A percentile compares a stretch with the other conserved stretches of the same genome.
phyloP scores from a whole-genome alignment of 2,888 invertebrate species.

The Plemyria rubiginata region DNA sequence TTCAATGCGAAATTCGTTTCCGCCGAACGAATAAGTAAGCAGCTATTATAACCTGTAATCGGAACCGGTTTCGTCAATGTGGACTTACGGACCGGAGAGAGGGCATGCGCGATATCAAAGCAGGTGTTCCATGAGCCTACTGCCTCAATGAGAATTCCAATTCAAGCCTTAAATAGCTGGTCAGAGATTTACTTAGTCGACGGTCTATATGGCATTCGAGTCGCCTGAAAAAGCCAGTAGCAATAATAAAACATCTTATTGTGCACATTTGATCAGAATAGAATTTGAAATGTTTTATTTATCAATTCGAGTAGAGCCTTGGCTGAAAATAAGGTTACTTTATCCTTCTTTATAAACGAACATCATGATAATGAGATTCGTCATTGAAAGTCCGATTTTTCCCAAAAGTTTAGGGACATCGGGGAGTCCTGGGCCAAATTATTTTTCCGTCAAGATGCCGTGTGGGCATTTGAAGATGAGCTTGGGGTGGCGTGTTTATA shows the following conservation, averaged over 20 bases:
- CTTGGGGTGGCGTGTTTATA: conserved; percentile 75
- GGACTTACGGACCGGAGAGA: conserved; percentile 78
- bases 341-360: conserved; percentile 32
- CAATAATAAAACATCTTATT: conserved; percentile 10
- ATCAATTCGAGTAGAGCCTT: conserved; percentile 13
- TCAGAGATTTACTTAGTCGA: conserved; percentile 64
- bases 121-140: conserved; percentile 80
- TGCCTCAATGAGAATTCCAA: conserved; percentile 81
- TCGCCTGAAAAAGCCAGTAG: conserved; percentile 9
- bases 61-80: conserved; percentile 82
- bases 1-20: conserved; percentile 75
- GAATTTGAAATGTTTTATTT: conserved; percentile 15
- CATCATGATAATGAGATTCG: conserved; percentile 40
- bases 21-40: conserved; percentile 81
- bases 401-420: conserved; percentile 43
- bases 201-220: conserved; percentile 34
- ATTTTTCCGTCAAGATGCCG: conserved; percentile 65
- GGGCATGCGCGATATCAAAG: conserved; percentile 81
- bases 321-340: conserved; percentile 27
- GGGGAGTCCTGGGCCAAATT: conserved; percentile 53
- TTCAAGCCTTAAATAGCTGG: conserved; percentile 69
- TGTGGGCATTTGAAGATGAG: conserved; percentile 66
- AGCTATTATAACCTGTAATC: conserved; percentile 83
- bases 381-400: conserved; percentile 44
- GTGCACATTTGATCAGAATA: conserved; percentile 6